These are phyloP conservation scores for Alauda arvensis DNA, from an alignment of 2,797 vertebrate species.

Conservation along the genomic window DNA sequence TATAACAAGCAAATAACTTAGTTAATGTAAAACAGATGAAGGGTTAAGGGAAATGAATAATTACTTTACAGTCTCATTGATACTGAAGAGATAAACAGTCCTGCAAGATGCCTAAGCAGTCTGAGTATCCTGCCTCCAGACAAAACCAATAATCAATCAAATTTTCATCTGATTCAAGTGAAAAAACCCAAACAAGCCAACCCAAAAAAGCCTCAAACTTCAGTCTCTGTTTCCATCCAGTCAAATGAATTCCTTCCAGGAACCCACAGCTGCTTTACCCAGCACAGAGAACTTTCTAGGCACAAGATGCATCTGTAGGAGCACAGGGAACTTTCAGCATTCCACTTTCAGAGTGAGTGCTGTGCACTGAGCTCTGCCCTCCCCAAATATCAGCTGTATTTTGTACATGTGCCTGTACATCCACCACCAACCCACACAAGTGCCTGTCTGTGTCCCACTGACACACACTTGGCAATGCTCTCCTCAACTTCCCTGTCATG, in stretches of 20 bases:
- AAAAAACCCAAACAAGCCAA: neutral
- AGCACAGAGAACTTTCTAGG: neutral
- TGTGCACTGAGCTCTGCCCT: neutral
- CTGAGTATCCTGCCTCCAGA: neutral
- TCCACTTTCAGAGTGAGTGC: neutral
- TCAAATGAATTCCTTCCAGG: neutral
- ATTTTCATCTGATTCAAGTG: neutral
- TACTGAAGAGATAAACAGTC: neutral
- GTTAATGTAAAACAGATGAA: neutral
- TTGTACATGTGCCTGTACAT: neutral
- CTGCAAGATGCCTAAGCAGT: neutral
- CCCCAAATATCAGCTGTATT: neutral
- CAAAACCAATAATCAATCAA: neutral
- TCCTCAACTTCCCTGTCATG: neutral
- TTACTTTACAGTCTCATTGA: neutral
- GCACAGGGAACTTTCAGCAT: neutral
- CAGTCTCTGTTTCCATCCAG: neutral
- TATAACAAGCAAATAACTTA: neutral
- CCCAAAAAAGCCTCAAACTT: neutral
- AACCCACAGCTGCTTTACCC: neutral
- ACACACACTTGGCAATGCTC: neutral
- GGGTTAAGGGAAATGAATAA: neutral
- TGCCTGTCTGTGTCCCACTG: neutral
- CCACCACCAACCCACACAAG: neutral
- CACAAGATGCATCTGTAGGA: neutral